A percentile compares a stretch with the other conserved stretches of the same genome.
Conservation (phyloP, 2,113 vertebrate genomes). For the Hyperopisus bebe region DNA sequence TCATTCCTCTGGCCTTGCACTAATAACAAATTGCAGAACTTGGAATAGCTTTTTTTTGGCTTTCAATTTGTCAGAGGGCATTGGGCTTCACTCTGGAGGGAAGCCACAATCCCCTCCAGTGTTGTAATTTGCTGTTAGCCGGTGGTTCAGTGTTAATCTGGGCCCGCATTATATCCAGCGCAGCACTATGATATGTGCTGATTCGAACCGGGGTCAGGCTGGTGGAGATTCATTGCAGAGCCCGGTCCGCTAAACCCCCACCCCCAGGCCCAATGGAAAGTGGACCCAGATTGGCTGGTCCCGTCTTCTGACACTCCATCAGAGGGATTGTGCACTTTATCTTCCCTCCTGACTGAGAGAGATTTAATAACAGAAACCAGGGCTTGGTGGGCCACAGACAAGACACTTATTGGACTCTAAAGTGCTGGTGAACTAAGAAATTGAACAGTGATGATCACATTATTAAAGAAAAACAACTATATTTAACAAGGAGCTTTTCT, state of each 20-base stretch:
- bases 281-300: conserved; percentile 1
- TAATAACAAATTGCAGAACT: neutral
- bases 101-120: neutral
- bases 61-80: neutral
- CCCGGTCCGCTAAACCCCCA: neutral
- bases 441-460: neutral
- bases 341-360: conserved; percentile 9
- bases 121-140: conserved; percentile 1
- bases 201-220: neutral
- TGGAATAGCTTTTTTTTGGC: neutral
- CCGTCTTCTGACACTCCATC: conserved; percentile 1
- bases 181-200: neutral
- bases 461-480: neutral
- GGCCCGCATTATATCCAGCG: neutral
- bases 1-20: neutral
- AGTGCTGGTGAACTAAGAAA: neutral
- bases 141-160: conserved; percentile 5
- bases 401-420: conserved; percentile 18
- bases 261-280: neutral
- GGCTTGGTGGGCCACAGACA: neutral
- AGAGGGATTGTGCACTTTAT: conserved; percentile 14
- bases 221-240: conserved; percentile 13
- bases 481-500: neutral
- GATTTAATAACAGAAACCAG: conserved; percentile 15
- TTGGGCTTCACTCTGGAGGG: neutral